phyloP scores from a whole-genome alignment of 2,888 invertebrate species.

The Drosophila helvetica region DNA sequence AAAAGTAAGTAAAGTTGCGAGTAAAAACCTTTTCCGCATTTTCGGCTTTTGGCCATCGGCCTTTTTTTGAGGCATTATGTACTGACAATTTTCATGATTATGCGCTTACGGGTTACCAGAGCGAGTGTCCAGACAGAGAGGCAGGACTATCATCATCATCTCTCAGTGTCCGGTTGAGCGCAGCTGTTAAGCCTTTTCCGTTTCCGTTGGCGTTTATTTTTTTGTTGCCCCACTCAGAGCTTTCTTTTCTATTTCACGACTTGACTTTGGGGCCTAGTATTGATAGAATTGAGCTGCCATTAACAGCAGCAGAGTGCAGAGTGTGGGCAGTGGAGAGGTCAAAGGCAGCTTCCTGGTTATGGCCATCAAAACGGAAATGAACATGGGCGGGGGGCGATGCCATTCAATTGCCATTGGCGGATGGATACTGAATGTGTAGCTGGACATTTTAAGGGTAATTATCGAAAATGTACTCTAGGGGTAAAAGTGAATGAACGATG shows the following conservation, averaged over 20 bases:
- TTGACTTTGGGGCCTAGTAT: conserved; percentile 62
- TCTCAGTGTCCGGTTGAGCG: conserved; percentile 64
- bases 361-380: conserved; percentile 60
- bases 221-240: background rate
- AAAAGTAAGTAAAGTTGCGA: conserved; percentile 77
- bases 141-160: conserved; percentile 21
- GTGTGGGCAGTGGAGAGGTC: background rate
- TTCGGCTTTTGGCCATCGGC: conserved; percentile 60
- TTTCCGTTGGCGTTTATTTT: conserved; percentile 62
- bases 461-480: conserved; percentile 31
- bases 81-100: conserved; percentile 79
- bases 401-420: conserved; percentile 55
- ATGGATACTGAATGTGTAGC: conserved; percentile 21
- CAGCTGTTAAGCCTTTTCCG: conserved; percentile 79
- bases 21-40: conserved; percentile 74
- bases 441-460: conserved; percentile 71
- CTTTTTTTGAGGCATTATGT: conserved; percentile 75
- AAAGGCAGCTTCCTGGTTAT: conserved; percentile 33
- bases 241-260: conserved; percentile 59
- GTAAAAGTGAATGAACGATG: conserved; percentile 25
- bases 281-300: conserved; percentile 67
- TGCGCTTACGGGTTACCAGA: conserved; percentile 59
- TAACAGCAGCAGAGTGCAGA: conserved; percentile 49
- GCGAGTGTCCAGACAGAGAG: conserved; percentile 57
- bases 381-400: conserved; percentile 49